Conservation (phyloP, 1,140 invertebrate genomes). For the Antheraea mylitta region DNA sequence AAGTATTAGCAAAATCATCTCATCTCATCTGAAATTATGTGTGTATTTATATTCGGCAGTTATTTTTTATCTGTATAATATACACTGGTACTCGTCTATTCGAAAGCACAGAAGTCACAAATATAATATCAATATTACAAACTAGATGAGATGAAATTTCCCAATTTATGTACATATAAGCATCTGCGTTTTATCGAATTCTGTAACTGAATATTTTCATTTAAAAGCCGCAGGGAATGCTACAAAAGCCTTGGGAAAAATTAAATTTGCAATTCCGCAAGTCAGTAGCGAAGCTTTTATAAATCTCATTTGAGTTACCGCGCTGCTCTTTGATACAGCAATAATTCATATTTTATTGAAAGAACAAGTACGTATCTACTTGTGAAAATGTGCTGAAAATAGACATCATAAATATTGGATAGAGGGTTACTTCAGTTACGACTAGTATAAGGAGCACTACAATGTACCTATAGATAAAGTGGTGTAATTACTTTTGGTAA, state of each 20-base stretch:
- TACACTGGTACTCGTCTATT: too few species aligned
- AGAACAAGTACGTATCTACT: constrained; percentile 3
- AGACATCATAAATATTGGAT: constrained; percentile 6
- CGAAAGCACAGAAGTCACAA: too few species aligned
- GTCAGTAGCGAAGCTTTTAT: constrained; percentile 22
- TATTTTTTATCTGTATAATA: too few species aligned
- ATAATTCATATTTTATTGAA: constrained; percentile 15
- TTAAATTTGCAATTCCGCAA: constrained; percentile 37
- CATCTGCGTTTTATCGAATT: background rate
- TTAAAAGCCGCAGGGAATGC: constrained; percentile 26
- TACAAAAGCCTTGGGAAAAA: constrained; percentile 34
- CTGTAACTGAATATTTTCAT: constrained; percentile 12
- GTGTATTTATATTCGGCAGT: too few species aligned
- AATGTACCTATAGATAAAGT: background rate
- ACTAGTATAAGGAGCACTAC: background rate
- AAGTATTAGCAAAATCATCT: too few species aligned
- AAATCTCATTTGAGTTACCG: constrained; percentile 40
- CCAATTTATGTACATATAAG: background rate
- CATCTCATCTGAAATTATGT: too few species aligned
- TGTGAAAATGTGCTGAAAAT: constrained; percentile 9
- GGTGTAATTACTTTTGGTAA: background rate
- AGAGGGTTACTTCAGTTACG: background rate
- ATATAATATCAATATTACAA: too few species aligned
- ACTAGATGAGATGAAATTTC: background rate
- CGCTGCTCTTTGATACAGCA: constrained; percentile 25